Base-by-base conservation (phyloP, 1,140 invertebrate species). In the Penaeus indicus region DNA sequence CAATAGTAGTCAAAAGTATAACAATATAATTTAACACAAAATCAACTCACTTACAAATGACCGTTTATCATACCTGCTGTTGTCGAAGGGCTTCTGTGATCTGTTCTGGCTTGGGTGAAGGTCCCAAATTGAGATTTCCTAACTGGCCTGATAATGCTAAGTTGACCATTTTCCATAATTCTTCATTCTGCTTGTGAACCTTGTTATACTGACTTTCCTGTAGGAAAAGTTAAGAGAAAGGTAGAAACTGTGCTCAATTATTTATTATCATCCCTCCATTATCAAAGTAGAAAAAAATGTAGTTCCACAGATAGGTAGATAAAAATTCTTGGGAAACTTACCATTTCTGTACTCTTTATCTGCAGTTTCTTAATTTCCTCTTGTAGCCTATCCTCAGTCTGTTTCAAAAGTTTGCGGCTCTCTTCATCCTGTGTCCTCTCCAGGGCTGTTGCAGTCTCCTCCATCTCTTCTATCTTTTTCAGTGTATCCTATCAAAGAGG, bases 381-480 rank as follows among this genome's bases (percentile, higher is more conserved):
- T 22, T 75, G 80, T 19, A 88, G 54, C 22, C 86, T 82, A 54
- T 88, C 80, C 62, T 88, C 86, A 19, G 86, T 83, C 32, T 60
- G n/a, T 27, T 83, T 67, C 32, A 88, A 67, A 5, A 42, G 61
- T 32, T 67, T 69, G 38, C 61, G 47, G 60, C 80, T 78, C 8
- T 75, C 63, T 75, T 88, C 86, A 47, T 88, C 86, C 2, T 25
- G 64, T 13, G 86, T 61, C 7, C 19, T 42, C 47, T 83, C 86
- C 19, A 67, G 16, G 54, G 72, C n/a, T 21, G 21, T 62, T 72
- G 47, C 60, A 10, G 80, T 75, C 42, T 79, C 86, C 54, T 88
- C 86, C 86, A 88, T 88, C 75, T 88, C 86, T 61, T 83, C 80
- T 21, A 88, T 88, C 90, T 90, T 92, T 94, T 92, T 94, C 93